A percentile compares a stretch with the other conserved stretches of the same genome.
phyloP scores from a whole-genome alignment of 1,140 invertebrate genomes.

The Brachionus koreanus region DNA sequence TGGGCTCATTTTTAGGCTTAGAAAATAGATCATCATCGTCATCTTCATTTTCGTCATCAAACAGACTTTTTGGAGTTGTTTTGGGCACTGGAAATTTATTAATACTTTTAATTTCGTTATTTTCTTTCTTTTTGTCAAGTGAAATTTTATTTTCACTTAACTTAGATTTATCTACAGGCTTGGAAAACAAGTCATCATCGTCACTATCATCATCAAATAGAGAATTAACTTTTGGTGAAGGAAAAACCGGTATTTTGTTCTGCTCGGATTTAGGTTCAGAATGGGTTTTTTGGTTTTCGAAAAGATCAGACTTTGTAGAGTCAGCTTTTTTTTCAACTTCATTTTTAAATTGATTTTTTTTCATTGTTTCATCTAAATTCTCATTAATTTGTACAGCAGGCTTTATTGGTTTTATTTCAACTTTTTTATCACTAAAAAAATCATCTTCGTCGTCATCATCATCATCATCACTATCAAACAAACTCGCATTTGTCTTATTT shows the following conservation, averaged over 20 bases:
- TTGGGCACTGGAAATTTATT: background rate
- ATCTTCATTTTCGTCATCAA: background rate
- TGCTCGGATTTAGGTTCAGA: background rate
- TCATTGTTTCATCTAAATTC: background rate
- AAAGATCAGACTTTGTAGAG: background rate
- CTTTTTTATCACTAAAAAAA: background rate
- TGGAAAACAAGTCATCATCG: background rate
- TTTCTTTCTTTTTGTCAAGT: background rate
- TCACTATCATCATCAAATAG: conserved; percentile 1
- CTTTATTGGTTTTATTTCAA: conserved; percentile 4
- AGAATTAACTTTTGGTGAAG: background rate
- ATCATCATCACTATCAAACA: background rate
- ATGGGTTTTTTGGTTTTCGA: background rate
- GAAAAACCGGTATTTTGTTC: background rate
- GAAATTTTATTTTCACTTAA: background rate
- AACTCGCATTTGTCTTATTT: background rate
- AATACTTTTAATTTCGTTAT: background rate
- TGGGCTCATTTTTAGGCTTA: background rate
- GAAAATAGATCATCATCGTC: conserved; percentile 1
- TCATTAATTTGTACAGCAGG: background rate
- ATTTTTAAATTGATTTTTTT: background rate
- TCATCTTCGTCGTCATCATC: conserved; percentile 12
- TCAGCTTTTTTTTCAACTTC: background rate
- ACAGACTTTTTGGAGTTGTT: background rate
- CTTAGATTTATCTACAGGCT: background rate